Conservation (phyloP, 2,888 invertebrate species). For the Drosophila cognata region DNA sequence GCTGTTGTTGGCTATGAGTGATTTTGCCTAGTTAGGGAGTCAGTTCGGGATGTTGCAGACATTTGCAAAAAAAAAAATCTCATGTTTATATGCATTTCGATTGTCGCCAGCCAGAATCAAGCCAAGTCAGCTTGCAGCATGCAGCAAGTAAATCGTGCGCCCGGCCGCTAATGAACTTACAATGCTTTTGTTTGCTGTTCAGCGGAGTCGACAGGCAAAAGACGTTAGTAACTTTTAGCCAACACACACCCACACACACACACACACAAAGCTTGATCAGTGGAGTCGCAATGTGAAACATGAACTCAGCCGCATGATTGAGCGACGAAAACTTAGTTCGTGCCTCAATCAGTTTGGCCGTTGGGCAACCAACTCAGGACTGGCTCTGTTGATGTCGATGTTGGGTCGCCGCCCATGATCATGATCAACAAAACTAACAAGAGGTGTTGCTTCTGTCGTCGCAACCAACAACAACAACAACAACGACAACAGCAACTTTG, state of each 20-base stretch:
- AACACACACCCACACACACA: conserved; percentile 25
- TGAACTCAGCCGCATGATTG: conserved; percentile 70
- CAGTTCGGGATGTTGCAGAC: conserved; percentile 50
- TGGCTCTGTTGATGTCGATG: conserved; percentile 15
- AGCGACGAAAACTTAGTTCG: conserved; percentile 63
- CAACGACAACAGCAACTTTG: conserved; percentile 38
- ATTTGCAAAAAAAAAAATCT: conserved; percentile 58
- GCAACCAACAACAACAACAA: conserved; percentile 31
- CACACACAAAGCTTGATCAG: conserved; percentile 31
- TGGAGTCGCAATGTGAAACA: conserved; percentile 67
- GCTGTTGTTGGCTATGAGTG: conserved; percentile 64
- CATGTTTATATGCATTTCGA: conserved; percentile 80
- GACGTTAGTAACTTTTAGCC: conserved; percentile 9
- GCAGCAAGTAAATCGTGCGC: conserved; percentile 72
- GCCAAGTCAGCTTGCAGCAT: not conserved
- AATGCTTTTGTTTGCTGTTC: conserved; percentile 58
- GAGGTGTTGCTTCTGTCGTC: conserved; percentile 81
- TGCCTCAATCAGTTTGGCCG: conserved; percentile 58
- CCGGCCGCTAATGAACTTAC: conserved; percentile 82
- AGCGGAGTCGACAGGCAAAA: conserved; percentile 33
- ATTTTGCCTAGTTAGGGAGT: conserved; percentile 77
- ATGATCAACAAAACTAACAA: conserved; percentile 83
- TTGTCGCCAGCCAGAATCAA: conserved; percentile 41
- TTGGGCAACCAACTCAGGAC: conserved; percentile 27
- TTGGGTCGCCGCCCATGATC: conserved; percentile 46